Base-by-base conservation (phyloP, 2,888 invertebrate species). In the Miltochrista miniata region DNA sequence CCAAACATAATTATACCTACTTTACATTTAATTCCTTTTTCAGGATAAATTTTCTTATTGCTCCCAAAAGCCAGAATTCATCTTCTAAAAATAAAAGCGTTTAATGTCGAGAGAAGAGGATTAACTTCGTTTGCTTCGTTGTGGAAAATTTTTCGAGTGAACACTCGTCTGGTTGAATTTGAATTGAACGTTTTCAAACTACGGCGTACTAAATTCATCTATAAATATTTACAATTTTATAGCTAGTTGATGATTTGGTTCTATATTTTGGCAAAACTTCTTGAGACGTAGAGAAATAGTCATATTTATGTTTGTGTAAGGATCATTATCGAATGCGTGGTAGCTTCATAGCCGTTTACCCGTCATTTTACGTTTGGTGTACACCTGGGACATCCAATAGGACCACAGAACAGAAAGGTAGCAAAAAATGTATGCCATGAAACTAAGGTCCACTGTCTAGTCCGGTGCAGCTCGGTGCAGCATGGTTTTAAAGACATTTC, bases 11-110 rank as follows among this genome's bases (percentile, higher is more conserved):
- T 54, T 57, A 50, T 38, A 45, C 31, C 31, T 31, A 5, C 31
- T 31, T 31, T 54, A 54, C 54, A 69, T 70, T 69, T 71, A 51
- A 69, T 63, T 67, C 78, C 76, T 74, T 79, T 79, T 72, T 58
- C 55, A 73, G 78, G 56, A 61, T 55, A 65, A 63, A 61, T 61
- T 24, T 24, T 5, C 3, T 24, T 58, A 55, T 68, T 54, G 54
- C 48, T 44, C 51, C n/a, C 39, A 45, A 33, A 44, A 44, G 42
- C 18, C 53, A 51, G n/a, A n/a, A n/a, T n/a, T 60, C 50, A 50
- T 59, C 39, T 35, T 56, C 43, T 51, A 56, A 63, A 64, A 74
- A 68, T 51, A 62, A 34, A 53, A 50, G 49, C 49, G 55, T 50
- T 47, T 24, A 48, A 42, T 41, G 37, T 37, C 11, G 7, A 29